phyloP scores from a whole-genome alignment of 2,888 invertebrate genomes.

The Atethmia centrago region DNA sequence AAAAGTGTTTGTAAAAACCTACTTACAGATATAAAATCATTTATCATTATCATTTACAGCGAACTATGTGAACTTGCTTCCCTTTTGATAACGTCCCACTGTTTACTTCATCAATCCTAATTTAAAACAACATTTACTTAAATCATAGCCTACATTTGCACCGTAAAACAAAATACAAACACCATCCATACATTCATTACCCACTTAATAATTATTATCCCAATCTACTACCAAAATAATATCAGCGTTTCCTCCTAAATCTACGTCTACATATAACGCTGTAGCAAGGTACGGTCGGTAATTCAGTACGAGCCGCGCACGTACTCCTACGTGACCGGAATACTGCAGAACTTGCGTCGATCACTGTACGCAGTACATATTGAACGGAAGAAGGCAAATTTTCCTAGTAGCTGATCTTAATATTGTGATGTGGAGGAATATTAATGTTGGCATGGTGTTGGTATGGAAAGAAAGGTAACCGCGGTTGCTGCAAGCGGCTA shows the following conservation, averaged over 20 bases:
- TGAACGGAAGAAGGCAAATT: conserved; percentile 59
- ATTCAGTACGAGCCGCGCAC: conserved; percentile 67
- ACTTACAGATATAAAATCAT: too few relatives aligned
- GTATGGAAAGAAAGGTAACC: not conserved
- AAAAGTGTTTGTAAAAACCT: too few relatives aligned
- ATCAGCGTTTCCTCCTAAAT: conserved; percentile 51
- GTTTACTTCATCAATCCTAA: too few relatives aligned
- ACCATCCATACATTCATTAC: conserved; percentile 41
- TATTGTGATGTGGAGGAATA: conserved; percentile 55
- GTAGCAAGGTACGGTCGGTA: conserved; percentile 53
- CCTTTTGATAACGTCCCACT: too few relatives aligned
- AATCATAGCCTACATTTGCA: too few relatives aligned
- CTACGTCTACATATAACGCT: conserved; percentile 34
- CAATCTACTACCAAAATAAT: conserved; percentile 58
- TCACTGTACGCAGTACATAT: conserved; percentile 60
- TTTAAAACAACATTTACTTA: too few relatives aligned
- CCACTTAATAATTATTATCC: conserved; percentile 35
- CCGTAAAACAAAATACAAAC: too few relatives aligned
- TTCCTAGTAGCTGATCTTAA: conserved; percentile 57
- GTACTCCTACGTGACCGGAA: conserved; percentile 69
- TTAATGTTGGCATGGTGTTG: conserved; percentile 30
- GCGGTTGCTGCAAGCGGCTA: not conserved
- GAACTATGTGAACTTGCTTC: too few relatives aligned
- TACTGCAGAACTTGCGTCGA: conserved; percentile 62
- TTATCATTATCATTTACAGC: too few relatives aligned